Evolutionary conservation across 2,113 vertebrate species (phyloP).

Genomic region (Sorex fumeus): DNA sequence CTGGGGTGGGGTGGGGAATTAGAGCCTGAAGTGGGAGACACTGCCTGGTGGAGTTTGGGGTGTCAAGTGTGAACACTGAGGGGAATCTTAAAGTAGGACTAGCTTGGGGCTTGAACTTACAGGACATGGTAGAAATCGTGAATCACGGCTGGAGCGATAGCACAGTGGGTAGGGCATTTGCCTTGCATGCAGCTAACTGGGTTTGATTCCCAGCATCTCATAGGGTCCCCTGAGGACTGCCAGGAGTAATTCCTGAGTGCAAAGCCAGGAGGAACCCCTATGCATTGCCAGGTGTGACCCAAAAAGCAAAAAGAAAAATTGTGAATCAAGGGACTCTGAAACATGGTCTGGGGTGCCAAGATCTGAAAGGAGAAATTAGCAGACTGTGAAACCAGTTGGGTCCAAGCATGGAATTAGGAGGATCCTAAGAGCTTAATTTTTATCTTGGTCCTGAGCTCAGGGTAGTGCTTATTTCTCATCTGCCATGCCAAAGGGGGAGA

Average conservation of each 20-base stretch:
- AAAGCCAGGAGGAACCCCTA: no score
- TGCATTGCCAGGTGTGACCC: no score
- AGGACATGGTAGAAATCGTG: background rate
- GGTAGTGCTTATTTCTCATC: background rate
- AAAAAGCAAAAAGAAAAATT: no score
- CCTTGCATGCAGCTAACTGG: no score
- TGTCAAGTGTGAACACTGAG: background rate
- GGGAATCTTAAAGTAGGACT: background rate
- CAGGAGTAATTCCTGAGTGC: no score
- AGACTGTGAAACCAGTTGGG: background rate
- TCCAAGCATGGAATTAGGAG: background rate
- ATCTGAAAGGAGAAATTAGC: background rate
- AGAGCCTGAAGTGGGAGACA: no score
- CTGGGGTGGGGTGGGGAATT: background rate
- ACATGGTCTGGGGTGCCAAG: background rate
- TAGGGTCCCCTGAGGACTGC: no score
- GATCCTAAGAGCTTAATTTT: conserved; percentile 4
- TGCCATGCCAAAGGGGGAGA: background rate
- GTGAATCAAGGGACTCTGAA: background rate
- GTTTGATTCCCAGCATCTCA: no score
- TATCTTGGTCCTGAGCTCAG: conserved; percentile 23
- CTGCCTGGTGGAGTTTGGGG: background rate
- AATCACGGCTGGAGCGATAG: background rate
- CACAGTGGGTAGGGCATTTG: no score
- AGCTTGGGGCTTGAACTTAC: background rate